phyloP scores from a whole-genome alignment of 2,888 invertebrate genomes.

The Campoplex capitator region DNA sequence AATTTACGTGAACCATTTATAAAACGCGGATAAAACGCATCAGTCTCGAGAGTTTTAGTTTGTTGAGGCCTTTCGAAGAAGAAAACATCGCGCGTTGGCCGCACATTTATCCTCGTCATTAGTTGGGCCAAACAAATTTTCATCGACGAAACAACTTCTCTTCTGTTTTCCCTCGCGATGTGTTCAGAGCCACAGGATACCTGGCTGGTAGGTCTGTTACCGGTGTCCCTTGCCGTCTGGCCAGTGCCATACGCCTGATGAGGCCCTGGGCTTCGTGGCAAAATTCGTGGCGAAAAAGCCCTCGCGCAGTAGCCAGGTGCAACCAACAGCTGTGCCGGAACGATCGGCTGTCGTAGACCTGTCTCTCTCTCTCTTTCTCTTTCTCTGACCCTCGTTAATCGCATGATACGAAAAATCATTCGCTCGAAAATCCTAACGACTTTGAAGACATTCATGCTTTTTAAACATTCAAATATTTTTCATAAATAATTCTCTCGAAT shows the following conservation, averaged over 20 bases:
- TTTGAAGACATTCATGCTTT: neutral
- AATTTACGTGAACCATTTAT: neutral
- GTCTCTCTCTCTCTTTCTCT: neutral
- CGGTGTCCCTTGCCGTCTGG: constrained; percentile 30
- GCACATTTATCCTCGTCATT: neutral
- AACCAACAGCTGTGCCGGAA: constrained; percentile 64
- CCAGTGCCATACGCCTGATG: constrained; percentile 24
- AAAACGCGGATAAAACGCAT: neutral
- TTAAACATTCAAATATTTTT: neutral
- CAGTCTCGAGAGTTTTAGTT: too few relatives aligned
- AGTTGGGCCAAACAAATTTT: neutral
- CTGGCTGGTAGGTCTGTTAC: neutral
- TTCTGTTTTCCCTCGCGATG: neutral
- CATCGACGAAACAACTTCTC: neutral
- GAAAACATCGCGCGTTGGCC: neutral
- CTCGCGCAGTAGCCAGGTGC: constrained; percentile 63
- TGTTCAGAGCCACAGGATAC: neutral
- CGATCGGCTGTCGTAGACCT: constrained; percentile 29
- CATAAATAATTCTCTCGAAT: neutral
- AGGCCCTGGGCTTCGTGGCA: constrained; percentile 4
- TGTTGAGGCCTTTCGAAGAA: neutral
- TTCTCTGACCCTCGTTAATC: neutral
- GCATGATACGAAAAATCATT: neutral
- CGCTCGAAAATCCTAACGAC: neutral
- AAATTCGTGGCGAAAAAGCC: constrained; percentile 47